These are phyloP conservation scores for Latrodectus elegans DNA, from an alignment of 2,888 invertebrate species.

Conservation along the genomic window DNA sequence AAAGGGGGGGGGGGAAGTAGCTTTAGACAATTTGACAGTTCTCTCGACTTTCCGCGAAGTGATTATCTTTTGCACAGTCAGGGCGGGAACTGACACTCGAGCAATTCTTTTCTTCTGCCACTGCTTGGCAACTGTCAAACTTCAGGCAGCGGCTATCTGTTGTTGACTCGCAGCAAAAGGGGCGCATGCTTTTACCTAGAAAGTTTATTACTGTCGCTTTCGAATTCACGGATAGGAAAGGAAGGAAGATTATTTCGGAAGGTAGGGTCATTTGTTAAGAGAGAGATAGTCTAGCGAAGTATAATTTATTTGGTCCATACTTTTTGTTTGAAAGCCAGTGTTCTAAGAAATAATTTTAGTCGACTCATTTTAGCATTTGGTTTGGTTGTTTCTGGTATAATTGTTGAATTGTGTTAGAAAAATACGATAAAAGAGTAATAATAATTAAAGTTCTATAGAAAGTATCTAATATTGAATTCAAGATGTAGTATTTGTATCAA, in stretches of 20 bases:
- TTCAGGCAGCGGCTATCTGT: conserved; percentile 22
- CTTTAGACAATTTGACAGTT: conserved; percentile 43
- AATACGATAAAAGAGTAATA: no score
- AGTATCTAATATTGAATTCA: no score
- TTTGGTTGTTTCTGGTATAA: no score
- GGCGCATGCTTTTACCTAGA: conserved; percentile 8
- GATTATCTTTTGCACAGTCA: conserved; percentile 45
- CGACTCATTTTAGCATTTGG: no score
- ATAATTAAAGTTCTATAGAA: no score
- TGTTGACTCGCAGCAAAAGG: conserved; percentile 11
- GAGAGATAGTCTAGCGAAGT: no score
- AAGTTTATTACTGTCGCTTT: conserved; percentile 27
- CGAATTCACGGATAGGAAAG: conserved; percentile 25
- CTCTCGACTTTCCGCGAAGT: conserved; percentile 17
- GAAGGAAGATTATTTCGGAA: not conserved
- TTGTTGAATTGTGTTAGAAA: no score
- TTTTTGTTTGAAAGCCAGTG: no score
- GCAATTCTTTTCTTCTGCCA: conserved; percentile 39
- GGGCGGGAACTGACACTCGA: conserved; percentile 34
- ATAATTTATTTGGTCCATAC: no score
- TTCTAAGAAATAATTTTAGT: no score
- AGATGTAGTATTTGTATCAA: no score
- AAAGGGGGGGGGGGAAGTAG: not conserved
- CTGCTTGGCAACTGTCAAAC: conserved; percentile 35
- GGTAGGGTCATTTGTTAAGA: conserved; percentile 8